Base-by-base conservation (phyloP, 2,113 vertebrate species). In the Rallus limicola region DNA sequence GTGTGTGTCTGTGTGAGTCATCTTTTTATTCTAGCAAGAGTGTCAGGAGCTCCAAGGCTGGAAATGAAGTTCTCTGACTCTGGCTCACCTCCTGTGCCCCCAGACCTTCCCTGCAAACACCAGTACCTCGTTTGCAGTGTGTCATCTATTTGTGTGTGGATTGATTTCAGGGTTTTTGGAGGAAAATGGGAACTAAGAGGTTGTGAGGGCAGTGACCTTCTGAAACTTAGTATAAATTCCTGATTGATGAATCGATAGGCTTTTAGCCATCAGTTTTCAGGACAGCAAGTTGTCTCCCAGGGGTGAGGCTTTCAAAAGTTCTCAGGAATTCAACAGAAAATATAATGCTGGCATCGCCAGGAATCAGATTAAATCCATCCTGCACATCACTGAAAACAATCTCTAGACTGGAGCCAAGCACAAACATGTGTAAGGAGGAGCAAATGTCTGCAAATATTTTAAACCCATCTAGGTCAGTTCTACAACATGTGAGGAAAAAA, bases 1-100 rank as follows among this genome's bases (percentile, higher is more conserved):
- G 1, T 2, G 10, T 3, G 33, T 34, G 28, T 70, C 36, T 13
- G 0, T 31, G 50, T 42, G 53, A 29, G 18, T n/a, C 33, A 52
- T 15, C 53, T 25, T 33, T 36, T 34, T 20, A 65, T 60, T 50
- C 34, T 3, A 40, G 21, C 6, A 58, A 77, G 38, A 56, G 34
- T 25, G 8, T 11, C 40, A 67, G 0, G 0, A 76, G 26, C 21
- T 59, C 23, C 16, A 26, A 70, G 38, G 13, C 31, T 34, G 59
- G 63, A 53, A 82, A 74, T 31, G 33, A 72, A 93, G 23, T 18
- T 59, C 53, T 40, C 72, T n/a, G 23, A 26, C 28, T 50, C 36
- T 92, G 26, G 38, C 53, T 74, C 56, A 31, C 55, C 34, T 63
- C 55, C 29, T 40, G 13, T 34, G 38, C 68, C 52, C 74, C 55